These are phyloP conservation scores for Sphenodon punctatus DNA, from an alignment of 2,797 vertebrate genomes.

Conservation along the genomic window DNA sequence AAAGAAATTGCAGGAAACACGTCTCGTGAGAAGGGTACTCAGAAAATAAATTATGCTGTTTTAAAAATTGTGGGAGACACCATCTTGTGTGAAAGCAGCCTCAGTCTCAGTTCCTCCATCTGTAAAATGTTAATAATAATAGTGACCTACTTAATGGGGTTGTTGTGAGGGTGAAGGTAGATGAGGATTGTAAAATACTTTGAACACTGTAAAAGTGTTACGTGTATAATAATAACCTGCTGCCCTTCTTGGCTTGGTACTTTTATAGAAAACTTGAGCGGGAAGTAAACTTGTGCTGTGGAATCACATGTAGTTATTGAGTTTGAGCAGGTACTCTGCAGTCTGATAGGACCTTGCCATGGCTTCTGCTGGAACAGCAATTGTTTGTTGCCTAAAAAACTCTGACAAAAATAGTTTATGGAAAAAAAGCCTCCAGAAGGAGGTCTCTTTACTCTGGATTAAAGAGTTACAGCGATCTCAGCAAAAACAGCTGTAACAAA, in stretches of 20 bases:
- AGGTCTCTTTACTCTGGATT: conserved; percentile 48
- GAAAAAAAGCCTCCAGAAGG: conserved; percentile 12
- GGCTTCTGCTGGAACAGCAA: conserved; percentile 41
- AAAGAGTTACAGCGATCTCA: conserved; percentile 58
- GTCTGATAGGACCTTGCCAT: conserved; percentile 56
- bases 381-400: conserved; percentile 62
- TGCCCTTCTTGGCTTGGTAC: neutral
- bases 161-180: neutral
- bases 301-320: conserved; percentile 39
- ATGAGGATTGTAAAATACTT: neutral
- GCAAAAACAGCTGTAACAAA: conserved; percentile 62
- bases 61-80: too few relatives aligned
- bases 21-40: too few relatives aligned
- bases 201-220: neutral
- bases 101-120: neutral
- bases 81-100: too few relatives aligned
- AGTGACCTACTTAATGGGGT: too few relatives aligned
- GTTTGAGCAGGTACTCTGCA: conserved; percentile 50
- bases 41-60: too few relatives aligned
- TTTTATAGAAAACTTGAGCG: neutral
- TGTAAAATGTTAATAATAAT: neutral
- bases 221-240: too few relatives aligned
- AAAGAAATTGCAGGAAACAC: too few relatives aligned
- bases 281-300: conserved; percentile 38
- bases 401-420: conserved; percentile 55